Conservation (phyloP, 1,140 invertebrate genomes). For the Platyscapa corneri region DNA sequence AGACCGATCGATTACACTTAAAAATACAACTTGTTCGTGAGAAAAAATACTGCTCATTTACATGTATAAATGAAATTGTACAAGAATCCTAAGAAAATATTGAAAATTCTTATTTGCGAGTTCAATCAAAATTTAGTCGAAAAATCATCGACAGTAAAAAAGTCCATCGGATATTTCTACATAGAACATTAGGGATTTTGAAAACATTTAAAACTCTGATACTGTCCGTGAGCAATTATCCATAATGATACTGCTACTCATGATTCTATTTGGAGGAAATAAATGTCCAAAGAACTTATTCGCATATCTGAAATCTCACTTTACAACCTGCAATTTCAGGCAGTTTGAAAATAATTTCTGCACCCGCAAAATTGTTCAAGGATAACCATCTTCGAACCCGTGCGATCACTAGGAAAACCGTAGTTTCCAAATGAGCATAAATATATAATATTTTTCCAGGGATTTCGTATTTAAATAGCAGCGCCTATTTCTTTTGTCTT, state of each 20-base stretch:
- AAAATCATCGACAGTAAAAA: too few species aligned
- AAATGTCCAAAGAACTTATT: neutral
- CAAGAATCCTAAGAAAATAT: too few species aligned
- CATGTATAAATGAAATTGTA: too few species aligned
- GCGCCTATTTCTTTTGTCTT: neutral
- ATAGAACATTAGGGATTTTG: too few species aligned
- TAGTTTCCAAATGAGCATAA: constrained; percentile 30
- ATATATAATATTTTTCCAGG: neutral
- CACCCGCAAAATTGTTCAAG: constrained; percentile 19
- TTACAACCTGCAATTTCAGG: neutral
- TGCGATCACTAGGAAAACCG: neutral
- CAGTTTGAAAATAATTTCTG: neutral
- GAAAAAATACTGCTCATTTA: neutral
- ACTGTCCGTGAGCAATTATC: neutral
- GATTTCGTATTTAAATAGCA: neutral
- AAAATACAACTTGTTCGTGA: neutral
- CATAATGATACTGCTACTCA: neutral
- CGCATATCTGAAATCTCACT: neutral
- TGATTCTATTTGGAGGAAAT: neutral
- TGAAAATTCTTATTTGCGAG: too few species aligned
- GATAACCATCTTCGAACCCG: neutral
- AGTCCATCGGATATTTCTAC: too few species aligned
- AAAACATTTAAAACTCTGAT: neutral
- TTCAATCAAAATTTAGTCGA: too few species aligned
- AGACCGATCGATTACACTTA: neutral